Percentiles rank a stretch among this genome's conserved stretches.
Conservation (phyloP, 2,113 vertebrate genomes). For the Pluvialis apricaria region DNA sequence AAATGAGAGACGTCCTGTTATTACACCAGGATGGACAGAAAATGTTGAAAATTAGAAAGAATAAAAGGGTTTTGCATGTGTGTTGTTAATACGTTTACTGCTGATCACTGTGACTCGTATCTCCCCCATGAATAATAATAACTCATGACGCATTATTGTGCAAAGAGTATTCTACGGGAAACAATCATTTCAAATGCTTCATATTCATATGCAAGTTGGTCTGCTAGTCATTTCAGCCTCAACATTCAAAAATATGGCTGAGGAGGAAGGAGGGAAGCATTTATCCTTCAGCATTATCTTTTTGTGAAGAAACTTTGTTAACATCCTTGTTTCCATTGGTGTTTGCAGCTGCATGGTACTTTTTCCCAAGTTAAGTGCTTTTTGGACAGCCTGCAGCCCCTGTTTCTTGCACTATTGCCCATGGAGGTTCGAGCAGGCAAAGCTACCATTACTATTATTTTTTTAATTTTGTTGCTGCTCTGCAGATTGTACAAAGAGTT, state of each 20-base stretch:
- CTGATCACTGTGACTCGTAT: not conserved
- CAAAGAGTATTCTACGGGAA: conserved; percentile 1
- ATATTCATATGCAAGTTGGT: conserved; percentile 47
- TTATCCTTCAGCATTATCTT: not conserved
- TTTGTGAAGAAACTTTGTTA: not conserved
- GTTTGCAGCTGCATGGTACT: not conserved
- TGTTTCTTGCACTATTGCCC: not conserved
- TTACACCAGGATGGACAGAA: not conserved
- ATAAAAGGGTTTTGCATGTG: not conserved
- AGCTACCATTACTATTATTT: not conserved
- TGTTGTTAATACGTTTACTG: not conserved
- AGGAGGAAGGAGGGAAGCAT: not conserved
- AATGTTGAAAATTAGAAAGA: not conserved
- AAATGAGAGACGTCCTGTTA: not conserved
- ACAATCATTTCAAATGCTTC: conserved; percentile 26
- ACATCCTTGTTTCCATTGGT: not conserved
- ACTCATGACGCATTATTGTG: not conserved
- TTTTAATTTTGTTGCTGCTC: not conserved
- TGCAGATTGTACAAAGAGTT: not conserved
- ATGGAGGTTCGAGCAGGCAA: not conserved
- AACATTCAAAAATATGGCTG: not conserved
- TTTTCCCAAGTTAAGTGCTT: not conserved
- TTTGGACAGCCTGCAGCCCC: not conserved
- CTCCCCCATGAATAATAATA: not conserved
- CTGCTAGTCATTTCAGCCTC: not conserved